phyloP scores from a whole-genome alignment of 2,888 invertebrate species.

The Tipula helvola region DNA sequence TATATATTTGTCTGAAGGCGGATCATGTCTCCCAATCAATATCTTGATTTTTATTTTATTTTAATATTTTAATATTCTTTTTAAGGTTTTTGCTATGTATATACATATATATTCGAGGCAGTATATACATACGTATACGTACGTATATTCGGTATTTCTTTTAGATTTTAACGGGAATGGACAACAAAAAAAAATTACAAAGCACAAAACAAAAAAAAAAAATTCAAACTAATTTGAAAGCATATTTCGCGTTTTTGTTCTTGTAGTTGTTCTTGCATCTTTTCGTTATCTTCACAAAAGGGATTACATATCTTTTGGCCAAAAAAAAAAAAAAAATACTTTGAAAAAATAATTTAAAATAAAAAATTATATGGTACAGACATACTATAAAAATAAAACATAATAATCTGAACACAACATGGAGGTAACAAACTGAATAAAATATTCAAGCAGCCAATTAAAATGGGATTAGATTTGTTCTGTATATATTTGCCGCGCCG shows the following conservation, averaged over 20 bases:
- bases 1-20: background rate
- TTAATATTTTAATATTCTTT: background rate
- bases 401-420: background rate
- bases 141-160: background rate
- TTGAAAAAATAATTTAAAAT: background rate
- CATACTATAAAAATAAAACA: background rate
- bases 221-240: background rate
- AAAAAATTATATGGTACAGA: background rate
- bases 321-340: background rate
- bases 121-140: background rate
- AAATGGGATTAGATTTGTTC: background rate
- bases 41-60: background rate
- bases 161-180: background rate
- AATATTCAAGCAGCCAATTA: background rate
- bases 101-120: background rate
- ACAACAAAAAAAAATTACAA: background rate
- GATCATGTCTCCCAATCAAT: background rate
- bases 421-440: background rate
- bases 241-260: background rate
- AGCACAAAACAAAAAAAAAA: background rate
- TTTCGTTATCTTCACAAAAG: background rate
- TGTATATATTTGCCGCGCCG: background rate
- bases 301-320: background rate
- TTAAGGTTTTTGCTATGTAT: background rate
- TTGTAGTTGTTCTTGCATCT: background rate